These are phyloP conservation scores for Thalassarche chlororhynchos DNA, from an alignment of 2,113 vertebrate species.

Conservation along the genomic window DNA sequence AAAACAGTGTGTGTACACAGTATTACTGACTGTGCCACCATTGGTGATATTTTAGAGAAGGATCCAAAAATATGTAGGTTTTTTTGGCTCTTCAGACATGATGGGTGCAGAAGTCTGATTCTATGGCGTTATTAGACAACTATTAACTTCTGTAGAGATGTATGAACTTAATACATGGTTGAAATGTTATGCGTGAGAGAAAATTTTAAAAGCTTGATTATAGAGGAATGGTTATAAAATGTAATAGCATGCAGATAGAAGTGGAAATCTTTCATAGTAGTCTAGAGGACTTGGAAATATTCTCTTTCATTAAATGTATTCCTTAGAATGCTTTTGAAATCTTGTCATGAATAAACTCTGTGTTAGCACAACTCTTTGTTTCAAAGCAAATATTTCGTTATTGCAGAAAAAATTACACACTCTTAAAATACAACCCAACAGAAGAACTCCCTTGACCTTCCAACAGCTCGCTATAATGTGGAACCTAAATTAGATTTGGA, in stretches of 20 bases:
- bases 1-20: background rate
- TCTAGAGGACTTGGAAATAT: background rate
- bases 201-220: background rate
- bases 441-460: background rate
- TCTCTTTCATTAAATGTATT: slow-evolving; percentile 23
- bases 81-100: background rate
- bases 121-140: background rate
- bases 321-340: slow-evolving; percentile 39
- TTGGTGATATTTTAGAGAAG: background rate
- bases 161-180: background rate
- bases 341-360: slow-evolving; percentile 12
- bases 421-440: background rate
- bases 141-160: background rate
- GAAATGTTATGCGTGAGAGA: background rate
- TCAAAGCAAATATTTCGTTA: slow-evolving; percentile 5
- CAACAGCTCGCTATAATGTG: background rate
- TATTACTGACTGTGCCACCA: background rate
- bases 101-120: background rate
- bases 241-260: background rate
- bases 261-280: background rate
- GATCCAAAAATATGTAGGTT: background rate
- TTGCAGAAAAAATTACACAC: background rate
- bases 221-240: background rate
- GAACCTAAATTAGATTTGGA: background rate
- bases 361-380: slow-evolving; percentile 23